Percentiles rank a stretch among this genome's conserved stretches.
These are phyloP conservation scores for Orchesella flavescens DNA, from an alignment of 2,888 invertebrate genomes.

Conservation along the genomic window DNA sequence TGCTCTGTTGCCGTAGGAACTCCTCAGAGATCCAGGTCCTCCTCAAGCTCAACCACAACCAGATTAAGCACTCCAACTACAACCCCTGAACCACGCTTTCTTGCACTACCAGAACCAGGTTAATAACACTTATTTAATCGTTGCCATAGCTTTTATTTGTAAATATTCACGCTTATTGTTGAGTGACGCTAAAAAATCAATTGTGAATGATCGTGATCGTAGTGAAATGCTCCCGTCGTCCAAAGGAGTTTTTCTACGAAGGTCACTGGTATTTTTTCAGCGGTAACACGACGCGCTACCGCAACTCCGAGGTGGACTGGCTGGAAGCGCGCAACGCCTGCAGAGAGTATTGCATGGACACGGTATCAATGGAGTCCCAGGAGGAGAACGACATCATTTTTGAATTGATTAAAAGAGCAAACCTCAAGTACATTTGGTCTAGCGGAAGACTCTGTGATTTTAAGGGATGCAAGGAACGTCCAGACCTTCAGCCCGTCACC, in stretches of 20 bases:
- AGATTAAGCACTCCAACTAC: slow-evolving; percentile 6
- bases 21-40: background rate
- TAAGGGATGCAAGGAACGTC: slow-evolving; percentile 87
- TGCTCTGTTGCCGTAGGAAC: too few relatives aligned
- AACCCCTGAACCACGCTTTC: slow-evolving; percentile 66
- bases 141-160: too few relatives aligned
- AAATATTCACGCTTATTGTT: too few relatives aligned
- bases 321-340: slow-evolving; percentile 92
- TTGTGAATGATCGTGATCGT: background rate
- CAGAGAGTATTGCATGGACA: slow-evolving; percentile 94
- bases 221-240: slow-evolving; percentile 69
- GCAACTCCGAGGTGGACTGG: slow-evolving; percentile 90
- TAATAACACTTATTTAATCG: slow-evolving; percentile 4
- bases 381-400: slow-evolving; percentile 79
- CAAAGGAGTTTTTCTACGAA: slow-evolving; percentile 77
- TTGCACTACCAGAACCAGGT: slow-evolving; percentile 70
- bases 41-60: background rate
- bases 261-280: slow-evolving; percentile 93
- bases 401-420: slow-evolving; percentile 63
- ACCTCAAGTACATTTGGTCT: slow-evolving; percentile 86
- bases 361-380: slow-evolving; percentile 90
- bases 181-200: background rate
- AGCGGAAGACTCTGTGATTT: slow-evolving; percentile 94
- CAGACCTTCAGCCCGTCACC: slow-evolving; percentile 88
- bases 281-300: slow-evolving; percentile 84